These are phyloP conservation scores for Thalassaphorura encarpata DNA, from an alignment of 1,140 invertebrate species.

Conservation along the genomic window DNA sequence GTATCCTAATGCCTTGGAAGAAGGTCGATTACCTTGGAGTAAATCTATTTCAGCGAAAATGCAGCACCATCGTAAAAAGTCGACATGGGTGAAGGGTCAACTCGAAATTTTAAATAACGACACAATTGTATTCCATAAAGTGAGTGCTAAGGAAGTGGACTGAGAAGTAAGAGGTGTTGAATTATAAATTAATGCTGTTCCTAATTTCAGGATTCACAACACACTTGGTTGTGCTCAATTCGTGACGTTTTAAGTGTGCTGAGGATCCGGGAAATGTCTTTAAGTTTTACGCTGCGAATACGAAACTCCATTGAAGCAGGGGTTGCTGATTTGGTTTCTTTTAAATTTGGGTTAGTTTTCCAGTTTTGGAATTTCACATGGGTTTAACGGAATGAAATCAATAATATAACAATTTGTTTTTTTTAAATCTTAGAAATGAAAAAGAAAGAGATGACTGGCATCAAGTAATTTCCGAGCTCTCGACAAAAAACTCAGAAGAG, in stretches of 20 bases:
- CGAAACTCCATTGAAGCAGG: constrained; percentile 27
- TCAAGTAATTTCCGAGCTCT: constrained; percentile 9
- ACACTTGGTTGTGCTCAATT: constrained; percentile 25
- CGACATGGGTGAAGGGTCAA: constrained; percentile 15
- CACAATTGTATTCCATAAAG: constrained; percentile 29
- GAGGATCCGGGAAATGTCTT: constrained; percentile 7
- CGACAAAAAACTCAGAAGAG: constrained; percentile 17
- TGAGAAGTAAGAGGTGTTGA: not conserved
- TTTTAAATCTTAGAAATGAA: constrained; percentile 19
- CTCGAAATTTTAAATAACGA: constrained; percentile 30
- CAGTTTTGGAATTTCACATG: not conserved
- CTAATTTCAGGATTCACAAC: constrained; percentile 12
- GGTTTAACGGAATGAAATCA: not conserved
- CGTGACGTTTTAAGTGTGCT: constrained; percentile 24
- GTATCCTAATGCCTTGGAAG: constrained; percentile 26
- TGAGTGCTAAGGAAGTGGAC: too few relatives aligned
- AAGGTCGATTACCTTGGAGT: constrained; percentile 10
- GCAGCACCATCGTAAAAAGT: constrained; percentile 8
- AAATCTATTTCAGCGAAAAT: constrained; percentile 19
- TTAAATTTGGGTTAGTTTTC: constrained; percentile 23
- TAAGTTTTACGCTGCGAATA: constrained; percentile 18
- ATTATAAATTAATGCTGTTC: not conserved
- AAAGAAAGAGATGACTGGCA: constrained; percentile 28
- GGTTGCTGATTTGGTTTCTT: constrained; percentile 25
- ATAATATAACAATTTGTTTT: not conserved